These are phyloP conservation scores for Alligator mississippiensis DNA, from an alignment of 2,113 vertebrate species.

Conservation along the genomic window DNA sequence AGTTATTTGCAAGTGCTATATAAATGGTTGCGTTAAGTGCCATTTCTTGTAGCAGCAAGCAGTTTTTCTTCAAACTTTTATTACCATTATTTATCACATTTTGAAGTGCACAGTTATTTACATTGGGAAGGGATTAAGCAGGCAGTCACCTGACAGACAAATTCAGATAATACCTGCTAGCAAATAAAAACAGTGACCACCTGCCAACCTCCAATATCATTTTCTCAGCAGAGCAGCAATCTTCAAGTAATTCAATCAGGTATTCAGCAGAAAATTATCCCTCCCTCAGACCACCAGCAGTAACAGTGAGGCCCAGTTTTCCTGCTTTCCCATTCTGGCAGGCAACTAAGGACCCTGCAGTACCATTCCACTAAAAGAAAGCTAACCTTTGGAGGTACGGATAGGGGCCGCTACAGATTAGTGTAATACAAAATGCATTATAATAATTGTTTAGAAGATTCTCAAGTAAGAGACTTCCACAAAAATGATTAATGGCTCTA, in stretches of 20 bases:
- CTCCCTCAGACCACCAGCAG: slow-evolving; percentile 43
- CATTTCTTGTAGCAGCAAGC: slow-evolving; percentile 38
- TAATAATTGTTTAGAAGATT: neutral
- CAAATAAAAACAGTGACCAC: slow-evolving; percentile 55
- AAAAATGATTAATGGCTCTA: neutral
- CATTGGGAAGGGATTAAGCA: slow-evolving; percentile 36
- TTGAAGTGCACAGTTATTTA: slow-evolving; percentile 49
- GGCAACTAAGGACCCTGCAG: neutral
- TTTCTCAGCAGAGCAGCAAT: slow-evolving; percentile 66
- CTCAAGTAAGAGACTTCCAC: neutral
- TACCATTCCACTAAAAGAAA: slow-evolving; percentile 8
- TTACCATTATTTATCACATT: slow-evolving; percentile 67
- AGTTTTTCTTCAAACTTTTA: slow-evolving; percentile 40
- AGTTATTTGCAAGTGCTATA: slow-evolving; percentile 18
- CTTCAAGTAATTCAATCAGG: slow-evolving; percentile 70
- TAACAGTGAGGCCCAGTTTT: slow-evolving; percentile 48
- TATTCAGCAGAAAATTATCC: slow-evolving; percentile 67
- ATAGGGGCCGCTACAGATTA: neutral
- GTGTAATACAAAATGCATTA: neutral
- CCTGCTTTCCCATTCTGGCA: slow-evolving; percentile 46
- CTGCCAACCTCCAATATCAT: slow-evolving; percentile 59
- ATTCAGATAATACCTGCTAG: slow-evolving; percentile 53
- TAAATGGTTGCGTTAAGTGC: slow-evolving; percentile 49
- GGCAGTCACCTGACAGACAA: slow-evolving; percentile 49
- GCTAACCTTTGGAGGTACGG: neutral